Conservation (phyloP, 2,888 invertebrate species). For the Fragum whitleyi region DNA sequence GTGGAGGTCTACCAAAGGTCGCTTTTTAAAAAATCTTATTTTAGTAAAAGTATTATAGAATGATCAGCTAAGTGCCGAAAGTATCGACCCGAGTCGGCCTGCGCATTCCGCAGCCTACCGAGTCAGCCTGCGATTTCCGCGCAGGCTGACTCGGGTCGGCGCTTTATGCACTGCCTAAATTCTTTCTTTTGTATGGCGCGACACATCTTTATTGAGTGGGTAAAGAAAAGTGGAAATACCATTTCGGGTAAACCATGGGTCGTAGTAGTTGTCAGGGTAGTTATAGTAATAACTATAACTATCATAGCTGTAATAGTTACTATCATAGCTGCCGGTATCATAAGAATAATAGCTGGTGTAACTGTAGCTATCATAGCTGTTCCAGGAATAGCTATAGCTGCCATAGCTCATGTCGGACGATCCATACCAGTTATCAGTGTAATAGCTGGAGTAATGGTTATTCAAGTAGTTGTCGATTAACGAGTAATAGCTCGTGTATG, state of each 20-base stretch:
- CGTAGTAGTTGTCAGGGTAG: neutral
- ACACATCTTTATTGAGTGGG: neutral
- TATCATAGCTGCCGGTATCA: neutral
- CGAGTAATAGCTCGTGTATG: neutral
- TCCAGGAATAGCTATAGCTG: constrained; percentile 11
- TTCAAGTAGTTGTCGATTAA: neutral
- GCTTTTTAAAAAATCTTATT: too few species aligned
- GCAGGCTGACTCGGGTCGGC: too few species aligned
- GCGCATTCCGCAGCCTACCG: neutral
- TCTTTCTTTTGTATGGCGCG: too few species aligned
- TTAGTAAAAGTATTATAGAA: too few species aligned
- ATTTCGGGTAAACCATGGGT: neutral
- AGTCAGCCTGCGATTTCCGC: neutral
- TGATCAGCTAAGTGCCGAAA: neutral
- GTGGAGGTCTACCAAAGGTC: too few species aligned
- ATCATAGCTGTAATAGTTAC: neutral
- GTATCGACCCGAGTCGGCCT: neutral
- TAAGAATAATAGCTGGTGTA: neutral
- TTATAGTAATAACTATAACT: neutral
- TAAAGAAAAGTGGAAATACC: neutral
- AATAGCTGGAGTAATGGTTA: neutral
- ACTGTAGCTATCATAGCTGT: constrained; percentile 1
- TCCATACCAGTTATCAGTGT: neutral
- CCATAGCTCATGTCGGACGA: neutral
- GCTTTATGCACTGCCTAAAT: too few species aligned